Percentiles rank a stretch among this genome's conserved stretches.
Evolutionary conservation across 2,797 vertebrate genomes (phyloP).

Genomic region (Caiman crocodilus): DNA sequence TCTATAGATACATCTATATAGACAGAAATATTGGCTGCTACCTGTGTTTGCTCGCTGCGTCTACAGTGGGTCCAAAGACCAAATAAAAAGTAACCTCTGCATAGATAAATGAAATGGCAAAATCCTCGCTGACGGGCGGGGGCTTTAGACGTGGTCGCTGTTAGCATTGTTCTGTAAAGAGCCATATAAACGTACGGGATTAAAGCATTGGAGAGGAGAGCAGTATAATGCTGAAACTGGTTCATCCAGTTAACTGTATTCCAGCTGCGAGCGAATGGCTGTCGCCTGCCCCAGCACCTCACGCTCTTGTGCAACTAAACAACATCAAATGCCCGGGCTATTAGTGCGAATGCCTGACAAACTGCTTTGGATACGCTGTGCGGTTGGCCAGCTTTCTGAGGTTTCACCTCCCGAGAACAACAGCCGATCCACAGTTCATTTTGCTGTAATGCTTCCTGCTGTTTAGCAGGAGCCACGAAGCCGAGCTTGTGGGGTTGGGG

Average conservation of each 20-base stretch:
- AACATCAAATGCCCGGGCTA: no score
- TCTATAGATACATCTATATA: no score
- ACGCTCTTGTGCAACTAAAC: neutral
- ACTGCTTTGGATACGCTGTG: neutral
- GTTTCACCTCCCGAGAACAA: neutral
- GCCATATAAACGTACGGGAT: neutral
- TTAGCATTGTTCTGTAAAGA: accelerated
- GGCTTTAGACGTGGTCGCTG: neutral
- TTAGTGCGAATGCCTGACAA: neutral
- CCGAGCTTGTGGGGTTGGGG: neutral
- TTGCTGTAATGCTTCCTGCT: neutral
- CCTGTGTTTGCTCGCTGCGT: neutral
- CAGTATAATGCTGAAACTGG: no score
- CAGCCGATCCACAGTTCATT: neutral
- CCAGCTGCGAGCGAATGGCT: neutral
- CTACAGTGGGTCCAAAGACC: neutral
- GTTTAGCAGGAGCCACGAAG: neutral
- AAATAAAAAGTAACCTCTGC: neutral
- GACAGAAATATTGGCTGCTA: neutral
- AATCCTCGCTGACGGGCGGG: accelerated
- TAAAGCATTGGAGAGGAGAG: neutral
- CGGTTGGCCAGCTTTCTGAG: neutral
- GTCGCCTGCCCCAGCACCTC: neutral
- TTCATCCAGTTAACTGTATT: neutral
- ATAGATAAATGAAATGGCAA: neutral